Evolutionary conservation across 2,888 invertebrate species (phyloP).

Genomic region (Hirtodrosophila duncani): DNA sequence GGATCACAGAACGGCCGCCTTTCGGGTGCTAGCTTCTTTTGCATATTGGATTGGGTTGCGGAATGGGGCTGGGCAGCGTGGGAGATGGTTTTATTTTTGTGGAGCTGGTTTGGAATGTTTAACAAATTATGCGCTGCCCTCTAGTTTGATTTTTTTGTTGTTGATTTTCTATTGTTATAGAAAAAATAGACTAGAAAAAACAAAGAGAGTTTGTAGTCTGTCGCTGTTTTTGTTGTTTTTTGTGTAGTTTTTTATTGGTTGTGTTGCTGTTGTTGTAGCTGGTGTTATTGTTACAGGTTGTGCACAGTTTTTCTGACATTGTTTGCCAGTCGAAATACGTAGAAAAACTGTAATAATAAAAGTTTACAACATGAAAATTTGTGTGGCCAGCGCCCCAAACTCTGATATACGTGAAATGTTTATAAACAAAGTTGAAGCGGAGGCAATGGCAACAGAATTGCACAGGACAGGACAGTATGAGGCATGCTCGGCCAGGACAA

Average conservation of each 20-base stretch:
- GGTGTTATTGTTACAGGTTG: slow-evolving; percentile 26
- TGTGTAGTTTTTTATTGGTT: slow-evolving; percentile 9
- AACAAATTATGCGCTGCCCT: too few species aligned
- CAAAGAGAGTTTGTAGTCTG: too few species aligned
- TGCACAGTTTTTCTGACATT: slow-evolving; percentile 40
- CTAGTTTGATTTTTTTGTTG: slow-evolving; percentile 23
- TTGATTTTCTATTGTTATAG: slow-evolving; percentile 24
- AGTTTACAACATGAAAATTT: slow-evolving; percentile 60
- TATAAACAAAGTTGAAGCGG: slow-evolving; percentile 61
- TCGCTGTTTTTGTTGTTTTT: slow-evolving; percentile 24
- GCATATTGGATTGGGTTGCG: slow-evolving; percentile 10
- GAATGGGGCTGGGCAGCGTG: not conserved
- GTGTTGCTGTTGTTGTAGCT: slow-evolving; percentile 1
- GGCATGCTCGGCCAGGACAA: slow-evolving; percentile 12
- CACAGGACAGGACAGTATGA: slow-evolving; percentile 38
- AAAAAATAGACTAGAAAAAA: too few species aligned
- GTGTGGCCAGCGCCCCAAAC: slow-evolving; percentile 39
- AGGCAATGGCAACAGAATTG: slow-evolving; percentile 52
- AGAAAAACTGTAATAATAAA: slow-evolving; percentile 56
- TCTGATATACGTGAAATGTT: slow-evolving; percentile 66
- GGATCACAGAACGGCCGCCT: slow-evolving; percentile 66
- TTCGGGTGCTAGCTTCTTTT: slow-evolving; percentile 55
- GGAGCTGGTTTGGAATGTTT: slow-evolving; percentile 5
- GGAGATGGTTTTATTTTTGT: slow-evolving; percentile 4
- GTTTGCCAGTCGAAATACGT: slow-evolving; percentile 38